Evolutionary conservation across 1,140 invertebrate species (phyloP), one percentile per base, ranked within the genome.

Genomic region (Hycleus phaleratus): DNA sequence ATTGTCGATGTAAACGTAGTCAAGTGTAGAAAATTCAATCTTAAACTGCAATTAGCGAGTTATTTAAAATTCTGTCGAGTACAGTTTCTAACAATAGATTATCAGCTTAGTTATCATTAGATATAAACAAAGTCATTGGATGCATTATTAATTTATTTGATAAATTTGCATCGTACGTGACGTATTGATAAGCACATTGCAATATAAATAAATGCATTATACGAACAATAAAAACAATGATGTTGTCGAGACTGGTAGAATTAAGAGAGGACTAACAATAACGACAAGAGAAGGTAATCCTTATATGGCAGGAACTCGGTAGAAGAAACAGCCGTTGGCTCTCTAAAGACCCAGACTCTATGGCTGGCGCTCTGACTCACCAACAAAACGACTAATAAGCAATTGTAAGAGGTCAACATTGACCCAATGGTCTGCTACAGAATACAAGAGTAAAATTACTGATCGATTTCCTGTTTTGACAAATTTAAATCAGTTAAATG

Each of bases 251-350:
- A 45, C 26, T 26, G 26, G 45, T 9, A 32, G 51, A 53, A 53
- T 53, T 53, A 53, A 53, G 38, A 53, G 51, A 53, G 51, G 25
- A 46, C 38, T 45, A 49, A 32, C 32, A 32, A 32, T 7, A 7
- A 32, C 32, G 18, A 32, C 7, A 32, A 32, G 32, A 32, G 32
- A 45, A 46, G 18, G 54, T 45, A 56, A 47, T 47, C 57, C 57
- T 52, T 59, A 59, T 59, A 59, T 26, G 57, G 57, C 10, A 46
- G 50, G 45, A 59, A 59, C 57, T 53, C 53, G 57, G 53, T 40
- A 42, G 51, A 44, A 32, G 42, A 25, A 42, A 53, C 51, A 53
- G 51, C 51, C 51, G 42, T 45, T 45, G 51, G 51, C 51, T 53
- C 51, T 45, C 9, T 49, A 18, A 45, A 59, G 57, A 59, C 57